A percentile compares a stretch with the other conserved stretches of the same genome.
Conservation (phyloP, 2,797 vertebrate species). For the Fratercula arctica region DNA sequence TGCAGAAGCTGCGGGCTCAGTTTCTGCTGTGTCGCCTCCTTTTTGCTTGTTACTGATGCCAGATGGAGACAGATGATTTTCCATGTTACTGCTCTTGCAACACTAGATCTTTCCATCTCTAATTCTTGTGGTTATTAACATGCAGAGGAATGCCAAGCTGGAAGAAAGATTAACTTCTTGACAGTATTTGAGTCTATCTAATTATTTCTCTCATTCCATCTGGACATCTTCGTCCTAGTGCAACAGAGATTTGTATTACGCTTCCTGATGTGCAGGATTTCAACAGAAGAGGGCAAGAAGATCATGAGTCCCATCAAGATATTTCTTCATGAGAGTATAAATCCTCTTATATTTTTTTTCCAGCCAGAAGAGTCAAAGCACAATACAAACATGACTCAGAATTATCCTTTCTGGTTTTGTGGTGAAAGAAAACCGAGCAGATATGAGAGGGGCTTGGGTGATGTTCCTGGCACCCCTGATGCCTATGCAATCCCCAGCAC, state of each 20-base stretch:
- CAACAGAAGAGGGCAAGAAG: constrained; percentile 11
- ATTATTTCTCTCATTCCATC: background rate
- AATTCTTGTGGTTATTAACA: constrained; percentile 58
- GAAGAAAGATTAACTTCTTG: constrained; percentile 32
- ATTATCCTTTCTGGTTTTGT: background rate
- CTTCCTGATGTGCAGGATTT: constrained; percentile 8
- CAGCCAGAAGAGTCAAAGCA: background rate
- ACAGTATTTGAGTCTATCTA: background rate
- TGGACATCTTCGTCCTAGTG: background rate
- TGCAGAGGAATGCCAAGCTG: constrained; percentile 18
- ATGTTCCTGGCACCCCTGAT: background rate
- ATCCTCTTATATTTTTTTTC: background rate
- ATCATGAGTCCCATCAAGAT: background rate
- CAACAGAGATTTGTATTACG: background rate
- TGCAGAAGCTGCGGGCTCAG: background rate
- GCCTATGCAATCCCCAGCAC: background rate
- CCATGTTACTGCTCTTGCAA: constrained; percentile 44
- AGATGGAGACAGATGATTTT: constrained; percentile 17
- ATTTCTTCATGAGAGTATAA: background rate
- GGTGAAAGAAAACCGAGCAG: background rate
- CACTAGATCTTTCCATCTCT: constrained; percentile 46
- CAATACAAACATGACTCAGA: background rate
- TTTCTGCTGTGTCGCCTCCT: background rate
- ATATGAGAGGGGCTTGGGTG: background rate
- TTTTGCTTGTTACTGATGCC: background rate